phyloP scores from a whole-genome alignment of 1,140 invertebrate species.

The Pseudomyrmex dendroicus region DNA sequence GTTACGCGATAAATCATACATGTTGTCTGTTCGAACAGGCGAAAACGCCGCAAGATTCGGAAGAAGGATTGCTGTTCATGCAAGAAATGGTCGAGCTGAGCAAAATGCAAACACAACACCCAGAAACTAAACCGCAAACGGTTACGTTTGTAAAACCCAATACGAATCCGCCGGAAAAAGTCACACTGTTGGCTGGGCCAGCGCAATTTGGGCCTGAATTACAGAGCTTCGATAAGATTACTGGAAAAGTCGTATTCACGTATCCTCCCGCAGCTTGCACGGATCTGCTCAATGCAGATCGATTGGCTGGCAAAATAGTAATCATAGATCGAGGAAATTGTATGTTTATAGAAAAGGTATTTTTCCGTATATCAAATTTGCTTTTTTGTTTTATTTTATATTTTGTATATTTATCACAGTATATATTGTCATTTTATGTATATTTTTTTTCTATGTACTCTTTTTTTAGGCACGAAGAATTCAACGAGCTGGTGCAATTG shows the following conservation, averaged over 20 bases:
- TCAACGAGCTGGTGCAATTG: constrained; percentile 93
- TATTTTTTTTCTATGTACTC: constrained; percentile 5
- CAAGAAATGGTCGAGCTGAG: constrained; percentile 98
- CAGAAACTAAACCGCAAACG: constrained; percentile 86
- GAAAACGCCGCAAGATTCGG: constrained; percentile 92
- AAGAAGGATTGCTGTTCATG: constrained; percentile 98
- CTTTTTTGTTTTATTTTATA: no score
- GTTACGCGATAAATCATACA: background rate
- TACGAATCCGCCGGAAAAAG: constrained; percentile 77
- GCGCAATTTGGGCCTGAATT: constrained; percentile 96
- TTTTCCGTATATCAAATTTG: no score
- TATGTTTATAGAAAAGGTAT: constrained; percentile 97
- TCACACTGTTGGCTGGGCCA: constrained; percentile 91
- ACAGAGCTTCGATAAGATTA: constrained; percentile 86
- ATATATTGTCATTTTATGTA: background rate
- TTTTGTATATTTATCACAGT: background rate
- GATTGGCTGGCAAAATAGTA: constrained; percentile 91
- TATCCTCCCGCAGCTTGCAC: constrained; percentile 90
- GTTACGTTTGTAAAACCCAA: constrained; percentile 85
- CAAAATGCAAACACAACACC: constrained; percentile 88
- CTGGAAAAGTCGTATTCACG: constrained; percentile 88
- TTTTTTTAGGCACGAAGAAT: constrained; percentile 89
- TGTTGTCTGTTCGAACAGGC: constrained; percentile 87
- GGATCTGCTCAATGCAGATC: constrained; percentile 87
- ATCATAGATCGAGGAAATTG: constrained; percentile 95